These are phyloP conservation scores for Holotrichia oblita DNA, from an alignment of 1,140 invertebrate genomes.

Conservation along the genomic window DNA sequence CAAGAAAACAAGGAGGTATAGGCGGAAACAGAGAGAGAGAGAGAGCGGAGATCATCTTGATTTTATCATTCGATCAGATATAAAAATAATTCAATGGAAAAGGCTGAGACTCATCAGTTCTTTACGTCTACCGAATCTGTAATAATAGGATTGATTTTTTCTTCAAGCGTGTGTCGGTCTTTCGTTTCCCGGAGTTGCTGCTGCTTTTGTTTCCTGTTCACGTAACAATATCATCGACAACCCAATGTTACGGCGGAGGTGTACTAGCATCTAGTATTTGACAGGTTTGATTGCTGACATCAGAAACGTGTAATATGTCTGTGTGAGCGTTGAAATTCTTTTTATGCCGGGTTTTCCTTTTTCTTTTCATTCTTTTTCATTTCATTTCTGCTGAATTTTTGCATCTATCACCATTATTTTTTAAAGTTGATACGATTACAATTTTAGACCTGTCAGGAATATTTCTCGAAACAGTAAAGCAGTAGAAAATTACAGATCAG, in stretches of 20 bases:
- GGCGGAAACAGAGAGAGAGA: not conserved
- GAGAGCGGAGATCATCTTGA: constrained; percentile 29
- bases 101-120: constrained; percentile 21
- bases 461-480: too few relatives aligned
- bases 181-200: too few relatives aligned
- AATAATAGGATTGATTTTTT: constrained; percentile 28
- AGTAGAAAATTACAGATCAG: too few relatives aligned
- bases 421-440: too few relatives aligned
- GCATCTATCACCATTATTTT: too few relatives aligned
- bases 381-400: too few relatives aligned
- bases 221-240: constrained; percentile 3
- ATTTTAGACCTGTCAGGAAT: too few relatives aligned
- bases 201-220: constrained; percentile 7
- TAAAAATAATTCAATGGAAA: constrained; percentile 32
- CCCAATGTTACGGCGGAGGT: not conserved
- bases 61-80: constrained; percentile 31
- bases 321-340: not conserved
- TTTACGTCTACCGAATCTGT: constrained; percentile 12
- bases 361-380: not conserved
- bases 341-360: not conserved
- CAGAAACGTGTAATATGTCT: constrained; percentile 13
- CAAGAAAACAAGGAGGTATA: not conserved
- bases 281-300: constrained; percentile 3
- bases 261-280: constrained; percentile 12
- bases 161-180: not conserved